Evolutionary conservation across 2,888 invertebrate species (phyloP), one percentile per base, ranked within the genome.

Genomic region (Conchocele bisecta): DNA sequence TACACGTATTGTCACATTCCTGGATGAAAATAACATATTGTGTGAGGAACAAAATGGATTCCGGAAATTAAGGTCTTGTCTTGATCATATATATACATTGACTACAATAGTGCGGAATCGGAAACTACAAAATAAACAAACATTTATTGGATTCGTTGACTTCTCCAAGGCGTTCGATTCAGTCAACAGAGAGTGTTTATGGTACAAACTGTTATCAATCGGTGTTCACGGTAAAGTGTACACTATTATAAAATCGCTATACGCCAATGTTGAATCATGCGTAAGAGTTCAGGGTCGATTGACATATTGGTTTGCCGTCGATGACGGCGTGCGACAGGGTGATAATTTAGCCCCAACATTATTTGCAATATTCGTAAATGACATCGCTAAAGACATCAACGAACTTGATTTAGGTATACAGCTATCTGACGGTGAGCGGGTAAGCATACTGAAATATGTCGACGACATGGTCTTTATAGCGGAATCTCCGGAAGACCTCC

Each of bases 151-250:
- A 15, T 61, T 51, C 28, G 42, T 61, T 11, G 51, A 61, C 42
- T 61, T 61, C 41, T 35, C 35, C 4, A 61, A 61, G 37, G 61
- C 61, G n/a, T 51, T 61, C 17, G 61, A 61, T 28, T 61, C 61
- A 7, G 51, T 61, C 15, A 37, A 51, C 22, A 50, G 53, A 17
- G 9, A 33, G 5, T 39, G 24, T 17, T 31, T 51, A 48, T 61
- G 50, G 50, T 37, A 61, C 26, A 61, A 61, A 31, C 22, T 61
- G 11, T 5, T 51, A 4, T 15, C 3, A 1, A 26, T 20, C 17
- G 51, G 51, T 5, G 33, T 51, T 3, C 24, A 48, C 39, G 60
- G 51, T 15, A 51, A 51, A 13, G 53, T 50, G n/a, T 15, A 51
- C 11, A 46, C 20, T 1, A 28, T 50, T 28, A 50, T 61, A 17